Percentiles rank a stretch among this genome's conserved stretches.
These are phyloP conservation scores for Carassius carassius DNA, from an alignment of 2,113 vertebrate species.

Conservation along the genomic window DNA sequence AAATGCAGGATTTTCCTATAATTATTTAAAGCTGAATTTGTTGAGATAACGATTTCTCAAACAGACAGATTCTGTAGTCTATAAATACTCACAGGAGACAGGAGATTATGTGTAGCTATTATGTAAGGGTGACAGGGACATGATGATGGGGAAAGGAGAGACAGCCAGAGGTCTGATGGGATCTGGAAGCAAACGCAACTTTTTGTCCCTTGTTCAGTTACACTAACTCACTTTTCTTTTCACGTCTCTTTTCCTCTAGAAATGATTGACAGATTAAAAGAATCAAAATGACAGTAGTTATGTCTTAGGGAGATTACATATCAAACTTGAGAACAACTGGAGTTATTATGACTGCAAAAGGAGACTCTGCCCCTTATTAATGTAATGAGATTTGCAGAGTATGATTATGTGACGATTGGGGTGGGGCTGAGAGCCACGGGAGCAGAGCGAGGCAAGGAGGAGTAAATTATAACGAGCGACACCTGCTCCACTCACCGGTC, in stretches of 20 bases:
- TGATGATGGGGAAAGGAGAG: slow-evolving; percentile 24
- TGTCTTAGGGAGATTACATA: slow-evolving; percentile 31
- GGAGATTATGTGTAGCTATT: slow-evolving; percentile 43
- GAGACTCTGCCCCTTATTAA: slow-evolving; percentile 9
- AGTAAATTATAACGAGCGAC: too few species aligned
- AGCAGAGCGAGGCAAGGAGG: too few species aligned
- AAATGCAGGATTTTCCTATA: not conserved
- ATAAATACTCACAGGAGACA: slow-evolving; percentile 23
- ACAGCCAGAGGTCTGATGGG: slow-evolving; percentile 21
- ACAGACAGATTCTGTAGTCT: not conserved
- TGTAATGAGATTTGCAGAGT: slow-evolving; percentile 15
- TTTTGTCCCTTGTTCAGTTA: slow-evolving; percentile 8
- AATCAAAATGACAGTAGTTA: slow-evolving; percentile 37
- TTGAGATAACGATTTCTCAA: slow-evolving; percentile 3
- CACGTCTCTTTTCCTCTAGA: slow-evolving; percentile 15
- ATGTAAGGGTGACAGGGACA: slow-evolving; percentile 38
- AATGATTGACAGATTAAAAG: slow-evolving; percentile 43
- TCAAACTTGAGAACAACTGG: slow-evolving; percentile 35
- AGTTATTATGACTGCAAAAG: slow-evolving; percentile 24
- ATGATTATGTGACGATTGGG: too few species aligned
- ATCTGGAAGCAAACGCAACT: slow-evolving; percentile 24
- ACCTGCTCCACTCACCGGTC: too few species aligned
- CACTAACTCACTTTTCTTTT: slow-evolving; percentile 1
- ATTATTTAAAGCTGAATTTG: not conserved
- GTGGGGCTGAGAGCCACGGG: too few species aligned